Evolutionary conservation across 2,113 vertebrate genomes (phyloP), one percentile per base, ranked within the genome.

Genomic region (Platycercus adscitus): DNA sequence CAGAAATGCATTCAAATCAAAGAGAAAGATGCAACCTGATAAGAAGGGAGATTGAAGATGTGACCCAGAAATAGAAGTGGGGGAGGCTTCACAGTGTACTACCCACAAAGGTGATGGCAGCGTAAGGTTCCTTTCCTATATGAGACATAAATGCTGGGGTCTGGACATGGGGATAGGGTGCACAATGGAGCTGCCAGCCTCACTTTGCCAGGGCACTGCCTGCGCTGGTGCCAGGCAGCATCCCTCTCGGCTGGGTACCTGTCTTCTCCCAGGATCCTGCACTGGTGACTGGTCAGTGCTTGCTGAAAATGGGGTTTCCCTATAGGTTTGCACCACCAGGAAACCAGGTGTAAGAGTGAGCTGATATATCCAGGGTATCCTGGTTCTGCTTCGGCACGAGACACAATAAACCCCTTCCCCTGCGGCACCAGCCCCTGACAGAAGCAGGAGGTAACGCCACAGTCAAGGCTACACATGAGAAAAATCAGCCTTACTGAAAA

Each of bases 101-200:
- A 37, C 24, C 13, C 66, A 35, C 58, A 70, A 28, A 66, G 66
- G 24, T 4, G 19, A 28, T 6, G 14, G 81, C 53, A 66, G n/a
- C 2, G 1, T 4, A 6, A 17, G 47, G 25, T 6, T 17, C 4
- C 35, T 28, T 8, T 14, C 24, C 65, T 33, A 3, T 0, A 8
- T 7, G 64, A 41, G 71, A 14, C 28, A 43, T 7, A 13, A 23
- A 11, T 29, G 39, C 66, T 12, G 14, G 26, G 44, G 28, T 2
- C 60, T 14, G 65, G 29, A 5, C 0, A 4, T 14, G 50, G 46
- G n/a, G 35, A 12, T 35, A 6, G 37, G 26, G 26, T 15, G 44
- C 21, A 5, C 0, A 1, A 29, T 68, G 55, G 10, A 63, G 37
- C 1, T 5, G 82, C 3, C 35, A 43, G 35, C 7, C 2, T 47